These are phyloP conservation scores for Egretta garzetta DNA, from an alignment of 2,113 vertebrate genomes.

Conservation along the genomic window DNA sequence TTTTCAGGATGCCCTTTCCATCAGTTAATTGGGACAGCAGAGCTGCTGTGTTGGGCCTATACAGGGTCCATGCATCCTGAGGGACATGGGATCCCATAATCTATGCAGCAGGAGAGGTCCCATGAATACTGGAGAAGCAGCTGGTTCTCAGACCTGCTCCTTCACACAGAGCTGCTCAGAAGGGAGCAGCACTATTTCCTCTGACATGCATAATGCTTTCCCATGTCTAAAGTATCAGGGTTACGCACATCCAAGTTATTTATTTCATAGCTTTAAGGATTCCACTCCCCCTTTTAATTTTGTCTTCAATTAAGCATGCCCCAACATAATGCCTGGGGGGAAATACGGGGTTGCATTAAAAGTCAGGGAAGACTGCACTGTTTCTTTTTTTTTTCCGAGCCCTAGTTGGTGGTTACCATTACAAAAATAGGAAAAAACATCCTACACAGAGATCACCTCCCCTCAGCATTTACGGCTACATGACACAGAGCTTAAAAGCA, in stretches of 20 bases:
- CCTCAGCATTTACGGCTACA: background rate
- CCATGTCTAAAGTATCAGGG: background rate
- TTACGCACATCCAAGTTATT: background rate
- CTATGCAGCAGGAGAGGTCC: background rate
- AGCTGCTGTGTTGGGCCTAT: background rate
- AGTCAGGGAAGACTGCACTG: background rate
- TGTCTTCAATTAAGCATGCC: background rate
- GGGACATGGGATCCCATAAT: background rate
- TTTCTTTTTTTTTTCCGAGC: background rate
- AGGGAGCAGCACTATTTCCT: background rate
- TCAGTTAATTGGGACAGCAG: background rate
- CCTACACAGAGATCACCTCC: background rate
- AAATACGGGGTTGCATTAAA: background rate
- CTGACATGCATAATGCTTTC: background rate
- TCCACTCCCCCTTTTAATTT: background rate
- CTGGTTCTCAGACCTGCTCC: background rate
- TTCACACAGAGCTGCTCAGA: background rate
- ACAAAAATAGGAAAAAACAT: background rate
- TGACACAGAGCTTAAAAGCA: background rate
- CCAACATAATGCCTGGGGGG: rapidly evolving
- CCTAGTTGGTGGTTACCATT: background rate
- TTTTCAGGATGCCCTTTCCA: background rate
- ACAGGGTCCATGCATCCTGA: background rate
- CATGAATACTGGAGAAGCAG: background rate
- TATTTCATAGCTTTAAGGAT: background rate